phyloP scores from a whole-genome alignment of 2,888 invertebrate species.

The Bombylius discolor region DNA sequence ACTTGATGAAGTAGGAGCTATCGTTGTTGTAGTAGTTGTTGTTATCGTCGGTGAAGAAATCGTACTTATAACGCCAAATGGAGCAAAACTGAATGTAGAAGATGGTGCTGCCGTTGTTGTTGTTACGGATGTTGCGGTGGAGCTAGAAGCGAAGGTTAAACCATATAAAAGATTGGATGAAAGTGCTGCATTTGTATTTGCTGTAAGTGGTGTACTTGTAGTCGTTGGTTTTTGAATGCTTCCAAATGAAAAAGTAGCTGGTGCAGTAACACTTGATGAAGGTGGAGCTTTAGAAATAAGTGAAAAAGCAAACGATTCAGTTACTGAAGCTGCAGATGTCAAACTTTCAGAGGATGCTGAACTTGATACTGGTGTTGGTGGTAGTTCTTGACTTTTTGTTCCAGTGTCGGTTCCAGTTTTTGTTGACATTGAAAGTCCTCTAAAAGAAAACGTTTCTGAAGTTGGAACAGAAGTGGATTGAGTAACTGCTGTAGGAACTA shows the following conservation, averaged over 20 bases:
- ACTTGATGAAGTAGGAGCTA: conserved; percentile 1
- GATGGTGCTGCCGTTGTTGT: neutral
- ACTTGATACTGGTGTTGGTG: neutral
- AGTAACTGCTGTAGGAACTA: neutral
- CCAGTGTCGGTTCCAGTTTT: neutral
- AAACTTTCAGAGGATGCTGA: neutral
- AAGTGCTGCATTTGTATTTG: neutral
- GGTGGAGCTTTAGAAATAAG: neutral
- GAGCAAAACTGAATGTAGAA: conserved; percentile 1
- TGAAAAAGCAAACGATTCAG: neutral
- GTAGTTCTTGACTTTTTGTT: neutral
- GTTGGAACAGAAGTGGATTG: neutral
- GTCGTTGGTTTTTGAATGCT: neutral
- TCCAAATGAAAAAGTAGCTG: neutral
- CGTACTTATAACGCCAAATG: conserved; percentile 9
- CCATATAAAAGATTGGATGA: neutral
- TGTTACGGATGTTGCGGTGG: neutral
- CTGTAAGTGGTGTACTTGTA: neutral
- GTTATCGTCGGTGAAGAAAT: conserved; percentile 10
- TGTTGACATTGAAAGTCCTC: neutral
- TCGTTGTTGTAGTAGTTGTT: conserved; percentile 1
- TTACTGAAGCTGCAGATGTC: neutral
- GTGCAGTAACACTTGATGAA: neutral
- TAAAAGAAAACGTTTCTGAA: neutral
- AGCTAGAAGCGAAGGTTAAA: neutral